Base-by-base conservation (phyloP, 1,140 invertebrate species). In the Cydia fagiglandana region DNA sequence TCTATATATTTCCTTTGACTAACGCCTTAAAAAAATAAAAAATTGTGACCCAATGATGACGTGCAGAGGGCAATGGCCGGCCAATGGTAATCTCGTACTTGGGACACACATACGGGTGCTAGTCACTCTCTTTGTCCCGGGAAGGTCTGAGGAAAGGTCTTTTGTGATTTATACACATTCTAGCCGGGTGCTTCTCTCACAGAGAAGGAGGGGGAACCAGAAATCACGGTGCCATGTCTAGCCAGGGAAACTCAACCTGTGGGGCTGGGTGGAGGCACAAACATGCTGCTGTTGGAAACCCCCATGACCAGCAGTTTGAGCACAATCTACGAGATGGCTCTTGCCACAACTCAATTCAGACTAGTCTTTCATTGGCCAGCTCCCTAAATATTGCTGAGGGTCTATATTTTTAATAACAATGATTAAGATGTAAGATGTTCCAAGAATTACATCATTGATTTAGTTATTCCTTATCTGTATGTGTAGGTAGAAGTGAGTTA, bases 311-410 rank as follows among this genome's bases (percentile, higher is more conserved):
- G 93, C 93, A 79, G 2, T 93, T 93, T 93, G 83, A 93, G 93
- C 87, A 81, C 81, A 88, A 93, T 93, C 84, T 93, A 93, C 88
- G 91, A 93, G 92, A 88, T 92, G 90, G 82, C 83, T 77, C 56
- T n/a, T 76, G 88, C 87, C 88, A 92, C 73, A 93, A 93, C 93
- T 93, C 93, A 93, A 93, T 93, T 93, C 92, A 93, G 93, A 93
- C 93, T 93, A 93, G 87, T 93, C 93, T 93, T 90, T 91, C 88
- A 91, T 93, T 91, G 88, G 86, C 88, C 76, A 83, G 84, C 87
- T 91, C 88, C 89, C 87, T 86, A 78, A 73, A 75, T 66, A 17
- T 64, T 78, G 79, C 93, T 93, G 93, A 93, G 92, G 91, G 91
- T 89, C 74, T 64, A 73, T 77, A 38, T 41, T 38, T 45, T 24